A percentile compares a stretch with the other conserved stretches of the same genome.
Conservation (phyloP, 2,113 vertebrate genomes). For the Xyliphius kryptos region DNA sequence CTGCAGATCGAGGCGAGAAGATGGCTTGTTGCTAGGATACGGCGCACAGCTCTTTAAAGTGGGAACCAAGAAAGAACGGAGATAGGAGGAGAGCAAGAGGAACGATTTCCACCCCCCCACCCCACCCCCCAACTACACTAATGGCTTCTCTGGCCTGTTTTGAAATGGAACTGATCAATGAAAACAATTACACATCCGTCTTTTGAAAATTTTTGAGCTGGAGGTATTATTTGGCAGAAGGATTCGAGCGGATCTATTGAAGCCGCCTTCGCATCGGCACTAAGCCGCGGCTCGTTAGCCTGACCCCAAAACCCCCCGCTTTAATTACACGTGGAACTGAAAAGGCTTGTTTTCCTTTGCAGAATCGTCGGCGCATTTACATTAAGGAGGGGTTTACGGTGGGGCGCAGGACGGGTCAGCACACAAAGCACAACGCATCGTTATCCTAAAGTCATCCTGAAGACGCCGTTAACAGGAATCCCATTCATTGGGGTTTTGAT, state of each 20-base stretch:
- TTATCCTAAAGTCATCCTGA: not conserved
- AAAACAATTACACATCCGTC: conserved; percentile 37
- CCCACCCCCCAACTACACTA: conserved; percentile 30
- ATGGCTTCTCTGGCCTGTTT: conserved; percentile 36
- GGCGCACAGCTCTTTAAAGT: conserved; percentile 51
- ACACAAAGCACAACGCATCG: conserved; percentile 13
- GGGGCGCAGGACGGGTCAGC: conserved; percentile 47
- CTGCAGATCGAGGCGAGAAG: conserved; percentile 36
- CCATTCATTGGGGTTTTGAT: no score
- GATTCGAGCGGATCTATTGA: conserved; percentile 54
- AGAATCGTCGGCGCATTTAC: conserved; percentile 58
- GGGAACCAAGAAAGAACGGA: conserved; percentile 41
- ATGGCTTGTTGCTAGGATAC: conserved; percentile 71
- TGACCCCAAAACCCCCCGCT: conserved; percentile 63
- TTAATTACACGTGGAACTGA: conserved; percentile 70
- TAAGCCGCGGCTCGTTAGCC: conserved; percentile 55
- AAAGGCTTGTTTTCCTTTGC: conserved; percentile 59
- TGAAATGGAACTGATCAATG: conserved; percentile 42
- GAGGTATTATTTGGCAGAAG: not conserved
- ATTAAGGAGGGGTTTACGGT: conserved; percentile 46
- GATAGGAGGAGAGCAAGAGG: conserved; percentile 4
- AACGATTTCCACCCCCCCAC: no score
- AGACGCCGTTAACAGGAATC: no score
- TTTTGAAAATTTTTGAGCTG: not conserved
- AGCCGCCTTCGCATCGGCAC: conserved; percentile 62